Conservation (phyloP, 2,888 invertebrate genomes). For the Siphlonurus alternatus region DNA sequence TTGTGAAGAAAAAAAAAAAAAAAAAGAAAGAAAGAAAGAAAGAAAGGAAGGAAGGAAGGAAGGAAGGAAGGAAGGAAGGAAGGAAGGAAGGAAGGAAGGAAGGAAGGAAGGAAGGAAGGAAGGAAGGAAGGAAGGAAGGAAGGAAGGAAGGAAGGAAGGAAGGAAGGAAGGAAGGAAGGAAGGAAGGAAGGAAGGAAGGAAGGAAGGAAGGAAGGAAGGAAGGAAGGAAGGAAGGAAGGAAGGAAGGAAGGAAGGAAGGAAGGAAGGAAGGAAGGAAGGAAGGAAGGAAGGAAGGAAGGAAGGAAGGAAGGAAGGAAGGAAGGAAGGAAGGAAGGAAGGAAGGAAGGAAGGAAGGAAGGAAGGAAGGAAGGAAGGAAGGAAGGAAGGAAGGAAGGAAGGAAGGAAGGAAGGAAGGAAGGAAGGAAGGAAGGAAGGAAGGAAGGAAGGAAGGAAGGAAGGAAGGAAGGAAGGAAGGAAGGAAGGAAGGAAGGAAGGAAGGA, state of each 20-base stretch:
- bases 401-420: conserved; percentile 7
- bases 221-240: conserved; percentile 8
- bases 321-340: conserved; percentile 7
- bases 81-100: conserved; percentile 7
- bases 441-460: conserved; percentile 7
- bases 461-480: conserved; percentile 7
- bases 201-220: conserved; percentile 7
- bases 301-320: conserved; percentile 7
- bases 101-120: conserved; percentile 7
- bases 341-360: conserved; percentile 8
- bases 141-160: conserved; percentile 8
- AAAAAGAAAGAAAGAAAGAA: too few species aligned
- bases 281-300: conserved; percentile 7
- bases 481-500: conserved; percentile 7
- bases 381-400: conserved; percentile 7
- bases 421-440: conserved; percentile 7
- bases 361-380: conserved; percentile 8
- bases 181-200: conserved; percentile 8
- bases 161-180: conserved; percentile 7
- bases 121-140: conserved; percentile 8
- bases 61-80: conserved; percentile 8
- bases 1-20: too few species aligned
- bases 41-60: conserved; percentile 3
- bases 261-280: conserved; percentile 8
- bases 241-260: conserved; percentile 7